phyloP scores from a whole-genome alignment of 2,888 invertebrate genomes.

The Mythimna impura region DNA sequence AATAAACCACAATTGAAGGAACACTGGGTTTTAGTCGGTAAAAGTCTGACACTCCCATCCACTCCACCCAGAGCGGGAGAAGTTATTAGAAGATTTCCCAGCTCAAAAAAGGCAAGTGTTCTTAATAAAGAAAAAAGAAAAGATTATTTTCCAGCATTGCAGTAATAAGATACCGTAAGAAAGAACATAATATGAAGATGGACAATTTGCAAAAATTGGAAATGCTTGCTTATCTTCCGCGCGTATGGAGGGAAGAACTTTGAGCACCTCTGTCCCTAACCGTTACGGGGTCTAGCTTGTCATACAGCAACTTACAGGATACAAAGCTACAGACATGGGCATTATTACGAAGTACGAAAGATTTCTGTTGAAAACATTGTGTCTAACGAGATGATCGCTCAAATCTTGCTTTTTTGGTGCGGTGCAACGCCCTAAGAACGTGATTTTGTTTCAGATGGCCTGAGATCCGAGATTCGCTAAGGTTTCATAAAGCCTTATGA shows the following conservation, averaged over 20 bases:
- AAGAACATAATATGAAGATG: not conserved
- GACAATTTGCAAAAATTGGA: not conserved
- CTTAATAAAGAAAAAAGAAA: no score
- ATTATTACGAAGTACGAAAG: slow-evolving; percentile 52
- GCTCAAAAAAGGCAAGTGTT: no score
- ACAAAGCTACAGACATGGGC: slow-evolving; percentile 38
- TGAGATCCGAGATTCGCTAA: slow-evolving; percentile 38
- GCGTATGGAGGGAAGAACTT: not conserved
- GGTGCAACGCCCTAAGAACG: slow-evolving; percentile 54
- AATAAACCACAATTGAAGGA: no score
- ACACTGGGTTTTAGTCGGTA: no score
- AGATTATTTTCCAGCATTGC: not conserved
- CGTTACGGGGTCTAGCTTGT: slow-evolving; percentile 72
- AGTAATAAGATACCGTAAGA: not conserved
- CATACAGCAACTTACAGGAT: slow-evolving; percentile 43
- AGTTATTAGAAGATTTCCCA: no score
- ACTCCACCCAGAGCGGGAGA: no score
- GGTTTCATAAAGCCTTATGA: slow-evolving; percentile 23
- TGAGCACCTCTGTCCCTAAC: slow-evolving; percentile 54
- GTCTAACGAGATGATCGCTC: slow-evolving; percentile 42
- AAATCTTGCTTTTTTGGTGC: slow-evolving; percentile 57
- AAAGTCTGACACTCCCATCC: no score
- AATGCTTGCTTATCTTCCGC: not conserved
- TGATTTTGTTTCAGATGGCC: slow-evolving; percentile 40
- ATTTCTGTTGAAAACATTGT: slow-evolving; percentile 31